Conservation (phyloP, 2,797 vertebrate genomes). For the Trichosurus vulpecula region DNA sequence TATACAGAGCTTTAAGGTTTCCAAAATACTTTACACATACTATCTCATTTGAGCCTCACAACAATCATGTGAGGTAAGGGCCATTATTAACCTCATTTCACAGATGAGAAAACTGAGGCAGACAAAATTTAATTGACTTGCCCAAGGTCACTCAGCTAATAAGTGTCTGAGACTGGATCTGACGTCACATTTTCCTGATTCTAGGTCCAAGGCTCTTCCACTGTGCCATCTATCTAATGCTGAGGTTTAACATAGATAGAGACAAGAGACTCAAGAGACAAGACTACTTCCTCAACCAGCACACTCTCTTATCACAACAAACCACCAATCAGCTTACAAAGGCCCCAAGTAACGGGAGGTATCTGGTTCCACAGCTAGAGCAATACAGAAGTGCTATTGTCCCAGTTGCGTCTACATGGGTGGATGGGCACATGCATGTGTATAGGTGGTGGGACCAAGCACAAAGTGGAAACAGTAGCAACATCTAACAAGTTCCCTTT, state of each 20-base stretch:
- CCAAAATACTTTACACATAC: neutral
- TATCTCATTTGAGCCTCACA: neutral
- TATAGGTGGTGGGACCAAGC: neutral
- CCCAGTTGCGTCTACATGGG: neutral
- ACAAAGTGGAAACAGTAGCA: neutral
- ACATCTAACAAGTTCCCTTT: neutral
- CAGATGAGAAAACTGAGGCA: neutral
- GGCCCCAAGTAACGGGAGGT: neutral
- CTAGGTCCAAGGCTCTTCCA: neutral
- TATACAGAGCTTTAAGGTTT: neutral
- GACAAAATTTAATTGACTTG: neutral
- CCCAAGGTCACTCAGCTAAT: neutral
- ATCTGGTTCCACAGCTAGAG: neutral
- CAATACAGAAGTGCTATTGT: neutral
- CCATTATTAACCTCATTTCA: neutral
- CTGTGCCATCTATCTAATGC: neutral
- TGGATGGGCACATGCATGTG: neutral
- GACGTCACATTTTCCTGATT: neutral
- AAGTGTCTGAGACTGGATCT: neutral
- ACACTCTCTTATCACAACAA: neutral
- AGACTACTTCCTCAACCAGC: neutral
- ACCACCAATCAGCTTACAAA: neutral
- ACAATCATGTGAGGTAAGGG: neutral
- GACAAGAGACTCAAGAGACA: neutral
- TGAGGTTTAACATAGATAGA: neutral